phyloP scores from a whole-genome alignment of 2,797 vertebrate species.

The Hydrophis major region DNA sequence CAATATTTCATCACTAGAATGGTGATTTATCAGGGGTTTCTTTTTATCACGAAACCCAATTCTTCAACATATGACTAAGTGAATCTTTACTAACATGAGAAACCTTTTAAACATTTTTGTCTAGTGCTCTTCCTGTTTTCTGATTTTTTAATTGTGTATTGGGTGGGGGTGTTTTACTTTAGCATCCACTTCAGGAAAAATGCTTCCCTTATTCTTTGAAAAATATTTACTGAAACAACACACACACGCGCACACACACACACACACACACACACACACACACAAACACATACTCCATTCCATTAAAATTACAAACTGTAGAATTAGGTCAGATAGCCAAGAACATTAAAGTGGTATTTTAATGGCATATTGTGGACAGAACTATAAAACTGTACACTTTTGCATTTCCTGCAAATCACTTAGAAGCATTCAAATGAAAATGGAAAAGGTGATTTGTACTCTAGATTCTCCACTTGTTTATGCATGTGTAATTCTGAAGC shows the following conservation, averaged over 20 bases:
- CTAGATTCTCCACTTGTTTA: constrained; percentile 6
- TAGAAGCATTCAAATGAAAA: background rate
- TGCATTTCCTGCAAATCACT: background rate
- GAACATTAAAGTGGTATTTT: background rate
- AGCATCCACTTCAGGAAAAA: background rate
- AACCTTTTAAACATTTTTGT: background rate
- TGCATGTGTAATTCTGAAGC: constrained; percentile 6
- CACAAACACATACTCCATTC: background rate
- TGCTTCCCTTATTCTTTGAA: background rate
- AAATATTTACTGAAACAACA: background rate
- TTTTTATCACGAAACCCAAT: background rate
- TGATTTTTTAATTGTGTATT: background rate
- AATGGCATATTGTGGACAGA: background rate
- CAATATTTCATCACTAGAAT: background rate
- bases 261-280: background rate
- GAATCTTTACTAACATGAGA: background rate
- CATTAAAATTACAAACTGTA: background rate
- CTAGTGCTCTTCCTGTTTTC: background rate
- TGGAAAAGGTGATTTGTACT: background rate
- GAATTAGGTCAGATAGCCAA: background rate
- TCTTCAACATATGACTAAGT: background rate
- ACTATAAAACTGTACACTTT: background rate
- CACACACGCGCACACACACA: background rate
- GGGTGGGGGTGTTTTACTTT: background rate
- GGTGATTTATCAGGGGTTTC: background rate